phyloP scores from a whole-genome alignment of 2,888 invertebrate species.

The Drosophila formosana region DNA sequence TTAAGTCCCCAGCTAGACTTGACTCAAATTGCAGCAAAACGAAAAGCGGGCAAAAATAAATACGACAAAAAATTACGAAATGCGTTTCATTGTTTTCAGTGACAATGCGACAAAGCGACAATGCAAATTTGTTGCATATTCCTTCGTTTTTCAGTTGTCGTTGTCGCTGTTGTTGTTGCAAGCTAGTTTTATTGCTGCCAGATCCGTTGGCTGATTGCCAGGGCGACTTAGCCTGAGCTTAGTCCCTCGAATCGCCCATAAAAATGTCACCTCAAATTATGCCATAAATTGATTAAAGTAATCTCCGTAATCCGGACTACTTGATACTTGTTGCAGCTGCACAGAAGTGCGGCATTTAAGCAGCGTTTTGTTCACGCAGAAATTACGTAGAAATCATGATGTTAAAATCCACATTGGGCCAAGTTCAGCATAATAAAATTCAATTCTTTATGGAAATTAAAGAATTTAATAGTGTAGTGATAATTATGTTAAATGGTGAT shows the following conservation, averaged over 20 bases:
- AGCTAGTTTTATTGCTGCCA: slow-evolving; percentile 53
- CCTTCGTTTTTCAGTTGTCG: neutral
- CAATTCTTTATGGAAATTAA: neutral
- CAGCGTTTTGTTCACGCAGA: neutral
- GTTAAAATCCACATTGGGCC: neutral
- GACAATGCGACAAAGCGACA: slow-evolving; percentile 49
- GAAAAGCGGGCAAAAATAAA: no score
- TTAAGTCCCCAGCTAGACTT: neutral
- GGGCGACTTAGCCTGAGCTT: slow-evolving; percentile 45
- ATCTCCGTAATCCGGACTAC: slow-evolving; percentile 46
- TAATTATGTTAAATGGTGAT: no score
- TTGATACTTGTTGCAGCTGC: slow-evolving; percentile 36
- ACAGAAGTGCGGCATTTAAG: slow-evolving; percentile 5
- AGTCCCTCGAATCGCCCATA: slow-evolving; percentile 47
- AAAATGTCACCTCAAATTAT: slow-evolving; percentile 68
- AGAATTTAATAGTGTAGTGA: neutral
- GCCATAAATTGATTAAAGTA: slow-evolving; percentile 70
- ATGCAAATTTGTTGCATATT: slow-evolving; percentile 54
- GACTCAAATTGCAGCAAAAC: slow-evolving; percentile 61
- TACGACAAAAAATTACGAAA: slow-evolving; percentile 53
- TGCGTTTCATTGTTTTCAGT: slow-evolving; percentile 64
- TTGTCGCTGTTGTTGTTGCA: neutral
- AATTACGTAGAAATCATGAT: neutral
- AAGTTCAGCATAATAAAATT: neutral
- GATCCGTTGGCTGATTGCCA: slow-evolving; percentile 58